Conservation (phyloP, 1,140 invertebrate species). For the Cydia fagiglandana region DNA sequence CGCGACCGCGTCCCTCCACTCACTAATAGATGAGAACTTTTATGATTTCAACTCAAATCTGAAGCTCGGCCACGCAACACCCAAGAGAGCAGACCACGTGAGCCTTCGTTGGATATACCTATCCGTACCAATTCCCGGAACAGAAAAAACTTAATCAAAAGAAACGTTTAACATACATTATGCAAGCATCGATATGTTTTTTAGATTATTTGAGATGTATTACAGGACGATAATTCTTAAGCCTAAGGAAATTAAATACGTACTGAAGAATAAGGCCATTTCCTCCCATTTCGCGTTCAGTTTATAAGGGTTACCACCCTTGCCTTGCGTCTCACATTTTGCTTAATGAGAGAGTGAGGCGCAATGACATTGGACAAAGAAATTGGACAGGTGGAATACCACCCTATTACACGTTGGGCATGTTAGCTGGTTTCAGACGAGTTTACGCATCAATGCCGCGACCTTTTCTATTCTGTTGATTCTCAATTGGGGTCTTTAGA, state of each 20-base stretch:
- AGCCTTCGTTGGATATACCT: background rate
- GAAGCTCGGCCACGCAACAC: conserved; percentile 44
- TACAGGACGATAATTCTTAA: too few species aligned
- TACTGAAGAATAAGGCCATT: background rate
- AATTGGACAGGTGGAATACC: too few species aligned
- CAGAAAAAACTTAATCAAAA: conserved; percentile 9
- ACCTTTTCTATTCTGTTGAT: conserved; percentile 13
- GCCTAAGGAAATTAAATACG: background rate
- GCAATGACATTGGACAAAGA: too few species aligned
- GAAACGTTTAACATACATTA: conserved; percentile 7
- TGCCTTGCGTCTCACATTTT: too few species aligned
- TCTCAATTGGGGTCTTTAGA: background rate
- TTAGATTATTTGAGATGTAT: background rate
- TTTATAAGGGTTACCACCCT: background rate
- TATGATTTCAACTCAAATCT: conserved; percentile 76
- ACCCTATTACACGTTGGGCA: background rate
- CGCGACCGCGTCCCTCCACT: conserved; percentile 34
- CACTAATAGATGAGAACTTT: conserved; percentile 75
- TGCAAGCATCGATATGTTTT: background rate
- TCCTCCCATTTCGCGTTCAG: background rate
- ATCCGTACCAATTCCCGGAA: background rate
- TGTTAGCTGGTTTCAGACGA: background rate
- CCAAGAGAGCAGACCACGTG: background rate
- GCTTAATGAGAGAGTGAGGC: too few species aligned
- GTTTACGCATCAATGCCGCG: conserved; percentile 1